Evolutionary conservation across 1,140 invertebrate genomes (phyloP).

Genomic region (Orchestia grillus): DNA sequence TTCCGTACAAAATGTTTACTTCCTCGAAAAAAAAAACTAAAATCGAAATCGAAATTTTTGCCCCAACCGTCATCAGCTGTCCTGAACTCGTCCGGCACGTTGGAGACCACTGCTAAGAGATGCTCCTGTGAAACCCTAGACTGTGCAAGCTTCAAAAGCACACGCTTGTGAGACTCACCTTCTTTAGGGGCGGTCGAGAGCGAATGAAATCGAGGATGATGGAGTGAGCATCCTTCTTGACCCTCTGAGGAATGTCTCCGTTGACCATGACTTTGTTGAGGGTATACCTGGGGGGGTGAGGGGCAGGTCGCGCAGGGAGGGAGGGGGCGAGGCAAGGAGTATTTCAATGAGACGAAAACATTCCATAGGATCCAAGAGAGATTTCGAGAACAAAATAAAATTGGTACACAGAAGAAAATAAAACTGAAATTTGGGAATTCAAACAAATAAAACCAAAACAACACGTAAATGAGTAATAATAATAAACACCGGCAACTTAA

Average conservation of each 20-base stretch:
- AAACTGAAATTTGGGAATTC: not conserved
- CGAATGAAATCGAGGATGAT: conserved; percentile 96
- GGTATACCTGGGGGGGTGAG: conserved; percentile 65
- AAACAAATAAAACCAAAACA: not conserved
- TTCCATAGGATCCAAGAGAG: not conserved
- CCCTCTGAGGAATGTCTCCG: conserved; percentile 83
- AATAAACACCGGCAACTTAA: not conserved
- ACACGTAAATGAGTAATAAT: not conserved
- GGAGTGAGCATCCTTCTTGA: conserved; percentile 94
- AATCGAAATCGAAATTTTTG: too few species aligned
- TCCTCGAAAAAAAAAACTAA: too few species aligned
- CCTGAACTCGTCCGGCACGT: conserved; percentile 85
- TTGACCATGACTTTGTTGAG: conserved; percentile 79
- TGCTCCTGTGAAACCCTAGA: conserved; percentile 78
- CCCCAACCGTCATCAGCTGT: too few species aligned
- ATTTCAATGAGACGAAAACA: conserved; percentile 43
- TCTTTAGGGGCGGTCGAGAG: conserved; percentile 91
- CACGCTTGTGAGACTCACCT: conserved; percentile 78
- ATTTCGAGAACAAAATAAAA: conserved; percentile 12
- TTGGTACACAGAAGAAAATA: not conserved
- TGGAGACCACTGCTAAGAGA: conserved; percentile 88
- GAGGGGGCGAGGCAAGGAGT: not conserved
- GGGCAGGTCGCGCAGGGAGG: not conserved
- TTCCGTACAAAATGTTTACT: too few species aligned
- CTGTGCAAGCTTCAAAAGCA: conserved; percentile 89